Base-by-base conservation (phyloP, 2,888 invertebrate genomes). In the Elegia similella region DNA sequence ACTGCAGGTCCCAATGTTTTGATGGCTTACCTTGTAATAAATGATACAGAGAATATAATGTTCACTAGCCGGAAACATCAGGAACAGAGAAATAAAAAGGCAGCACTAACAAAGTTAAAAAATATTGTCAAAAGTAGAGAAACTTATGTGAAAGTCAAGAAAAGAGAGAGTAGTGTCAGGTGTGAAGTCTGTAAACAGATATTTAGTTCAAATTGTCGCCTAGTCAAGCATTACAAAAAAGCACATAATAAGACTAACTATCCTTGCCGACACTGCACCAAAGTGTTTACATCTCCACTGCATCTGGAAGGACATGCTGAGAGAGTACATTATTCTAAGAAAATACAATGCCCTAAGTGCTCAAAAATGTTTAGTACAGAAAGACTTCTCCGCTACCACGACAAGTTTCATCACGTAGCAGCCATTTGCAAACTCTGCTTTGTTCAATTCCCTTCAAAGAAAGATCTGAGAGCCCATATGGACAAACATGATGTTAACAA, bases 311-410 rank as follows among this genome's bases (percentile, higher is more conserved):
- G 76, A 7, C 87, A 88, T 58, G 63, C 67, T 0, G 81, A 84
- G 60, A 73, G 85, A 65, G 66, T 86, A 0, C 88, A 88, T 60
- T 75, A 76, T 60, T 82, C 84, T 8, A 87, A 85, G 65, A 78
- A 62, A 56, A 57, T 86, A 6, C 65, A 72, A 61, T 88, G 87
- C 62, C 57, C 70, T 1, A 76, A 81, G 59, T 88, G 88, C 62
- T 52, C 73, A 0, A 84, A 82, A 72, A 85, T 68, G 77, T 82
- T 87, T 42, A 82, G 86, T 55, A 82, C 86, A 6, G 65, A 75
- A 6, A 77, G 69, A 65, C 71, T 84, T 63, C 64, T 89, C 8
- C 76, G 70, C 60, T 66, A 71, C 42, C 89, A 89, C 59, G 66
- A 80, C 23, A 75, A 76, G 56, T 63, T 67, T 13, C 64, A 83